phyloP scores from a whole-genome alignment of 2,888 invertebrate species.

The Alloplasta piceator region DNA sequence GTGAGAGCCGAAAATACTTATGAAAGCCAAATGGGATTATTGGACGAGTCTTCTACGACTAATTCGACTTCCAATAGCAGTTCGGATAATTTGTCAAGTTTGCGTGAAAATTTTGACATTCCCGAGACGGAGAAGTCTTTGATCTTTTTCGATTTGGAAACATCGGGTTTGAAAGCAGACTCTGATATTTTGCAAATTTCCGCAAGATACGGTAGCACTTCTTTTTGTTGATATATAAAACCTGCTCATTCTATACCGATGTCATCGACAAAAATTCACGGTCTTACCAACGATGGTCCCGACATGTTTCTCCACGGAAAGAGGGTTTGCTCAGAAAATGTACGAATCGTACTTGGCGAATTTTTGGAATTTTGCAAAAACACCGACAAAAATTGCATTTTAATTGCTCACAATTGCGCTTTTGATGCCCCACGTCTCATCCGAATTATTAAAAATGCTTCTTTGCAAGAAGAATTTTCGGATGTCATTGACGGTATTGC shows the following conservation, averaged over 20 bases:
- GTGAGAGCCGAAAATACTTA: not conserved
- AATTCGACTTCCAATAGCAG: not conserved
- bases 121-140: not conserved
- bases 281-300: not conserved
- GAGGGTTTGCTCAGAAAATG: not conserved
- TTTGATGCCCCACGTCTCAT: constrained; percentile 30
- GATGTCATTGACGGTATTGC: constrained; percentile 21
- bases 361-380: constrained; percentile 4
- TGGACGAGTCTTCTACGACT: too few species aligned
- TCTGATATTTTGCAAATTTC: constrained; percentile 10
- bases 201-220: not conserved
- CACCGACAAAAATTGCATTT: constrained; percentile 14
- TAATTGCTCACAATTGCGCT: constrained; percentile 27
- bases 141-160: constrained; percentile 17
- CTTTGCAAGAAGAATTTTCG: constrained; percentile 14
- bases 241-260: not conserved
- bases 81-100: not conserved
- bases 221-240: not conserved
- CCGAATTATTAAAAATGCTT: constrained; percentile 22
- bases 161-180: not conserved
- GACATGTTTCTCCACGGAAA: not conserved
- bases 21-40: not conserved
- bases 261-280: constrained; percentile 4
- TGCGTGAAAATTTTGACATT: not conserved
- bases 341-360: too few species aligned